A percentile compares a stretch with the other conserved stretches of the same genome.
phyloP scores from a whole-genome alignment of 30 jellyfish, hydroid and myxozoan genomes.

The Hydractinia symbiolongicarpus region DNA sequence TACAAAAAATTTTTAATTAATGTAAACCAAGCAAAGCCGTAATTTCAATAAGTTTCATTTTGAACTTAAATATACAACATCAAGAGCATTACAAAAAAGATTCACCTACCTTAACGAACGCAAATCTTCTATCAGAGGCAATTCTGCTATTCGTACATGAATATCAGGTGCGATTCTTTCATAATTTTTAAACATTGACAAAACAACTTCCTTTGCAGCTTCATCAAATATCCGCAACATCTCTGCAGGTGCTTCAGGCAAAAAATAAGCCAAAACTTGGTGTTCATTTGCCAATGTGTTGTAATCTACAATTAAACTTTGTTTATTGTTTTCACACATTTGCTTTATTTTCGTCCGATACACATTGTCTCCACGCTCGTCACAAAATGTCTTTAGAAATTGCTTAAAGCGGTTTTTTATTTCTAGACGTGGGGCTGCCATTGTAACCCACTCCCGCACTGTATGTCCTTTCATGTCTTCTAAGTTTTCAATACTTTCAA shows the following conservation, averaged over 20 bases:
- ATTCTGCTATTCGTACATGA: slow-evolving; percentile 83
- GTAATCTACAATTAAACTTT: slow-evolving; percentile 81
- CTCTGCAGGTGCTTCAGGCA: slow-evolving; percentile 99
- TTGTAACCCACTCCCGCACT: slow-evolving; percentile 90
- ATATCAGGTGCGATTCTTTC: slow-evolving; percentile 92
- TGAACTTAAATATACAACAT: neutral
- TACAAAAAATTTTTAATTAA: too few relatives aligned
- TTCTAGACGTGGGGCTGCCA: slow-evolving; percentile 96
- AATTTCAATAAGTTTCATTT: neutral
- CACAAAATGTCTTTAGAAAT: slow-evolving; percentile 85
- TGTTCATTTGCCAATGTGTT: slow-evolving; percentile 85
- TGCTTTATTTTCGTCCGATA: slow-evolving; percentile 86
- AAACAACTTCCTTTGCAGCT: slow-evolving; percentile 96
- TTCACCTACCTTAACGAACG: slow-evolving; percentile 72
- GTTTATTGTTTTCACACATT: slow-evolving; percentile 95
- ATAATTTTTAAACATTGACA: slow-evolving; percentile 90
- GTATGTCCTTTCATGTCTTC: slow-evolving; percentile 97
- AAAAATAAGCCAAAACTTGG: slow-evolving; percentile 96
- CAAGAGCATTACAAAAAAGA: neutral
- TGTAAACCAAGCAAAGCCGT: too few relatives aligned
- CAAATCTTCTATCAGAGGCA: slow-evolving; percentile 93
- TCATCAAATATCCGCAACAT: slow-evolving; percentile 93
- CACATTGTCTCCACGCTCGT: slow-evolving; percentile 88
- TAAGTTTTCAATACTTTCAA: slow-evolving; percentile 77
- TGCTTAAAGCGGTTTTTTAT: slow-evolving; percentile 83